Evolutionary conservation across 2,888 invertebrate species (phyloP).

Genomic region (Callyntrura sp.): DNA sequence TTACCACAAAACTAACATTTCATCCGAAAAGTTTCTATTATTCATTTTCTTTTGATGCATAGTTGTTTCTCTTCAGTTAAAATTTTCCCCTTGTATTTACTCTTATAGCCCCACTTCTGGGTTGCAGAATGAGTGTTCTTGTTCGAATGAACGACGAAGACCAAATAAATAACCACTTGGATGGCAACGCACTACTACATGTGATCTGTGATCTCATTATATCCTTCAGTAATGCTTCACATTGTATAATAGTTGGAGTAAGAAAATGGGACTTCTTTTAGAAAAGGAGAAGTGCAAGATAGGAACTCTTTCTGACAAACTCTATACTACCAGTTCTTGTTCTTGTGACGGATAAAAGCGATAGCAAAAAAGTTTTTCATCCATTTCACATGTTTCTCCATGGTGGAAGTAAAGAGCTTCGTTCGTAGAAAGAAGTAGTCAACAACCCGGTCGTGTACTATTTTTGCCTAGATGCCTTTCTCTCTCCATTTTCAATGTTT

Average conservation of each 20-base stretch:
- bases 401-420: background rate
- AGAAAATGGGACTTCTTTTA: slow-evolving; percentile 10
- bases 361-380: background rate
- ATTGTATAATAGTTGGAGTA: background rate
- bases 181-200: slow-evolving; percentile 1
- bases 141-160: slow-evolving; percentile 3
- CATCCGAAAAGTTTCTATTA: slow-evolving; percentile 15
- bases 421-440: background rate
- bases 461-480: slow-evolving; percentile 4
- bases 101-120: background rate
- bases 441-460: background rate
- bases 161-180: slow-evolving; percentile 23
- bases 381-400: background rate
- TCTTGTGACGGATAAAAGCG: background rate
- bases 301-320: background rate
- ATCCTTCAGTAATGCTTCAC: background rate
- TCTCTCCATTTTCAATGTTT: slow-evolving; percentile 32
- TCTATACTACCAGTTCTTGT: background rate
- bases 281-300: background rate
- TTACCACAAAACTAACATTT: slow-evolving; percentile 16
- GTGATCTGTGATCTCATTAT: background rate
- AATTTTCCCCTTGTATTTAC: slow-evolving; percentile 13
- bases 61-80: background rate
- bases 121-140: background rate
- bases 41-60: slow-evolving; percentile 22